These are phyloP conservation scores for Sycobia sp. DNA, from an alignment of 1,140 invertebrate species.

Conservation along the genomic window DNA sequence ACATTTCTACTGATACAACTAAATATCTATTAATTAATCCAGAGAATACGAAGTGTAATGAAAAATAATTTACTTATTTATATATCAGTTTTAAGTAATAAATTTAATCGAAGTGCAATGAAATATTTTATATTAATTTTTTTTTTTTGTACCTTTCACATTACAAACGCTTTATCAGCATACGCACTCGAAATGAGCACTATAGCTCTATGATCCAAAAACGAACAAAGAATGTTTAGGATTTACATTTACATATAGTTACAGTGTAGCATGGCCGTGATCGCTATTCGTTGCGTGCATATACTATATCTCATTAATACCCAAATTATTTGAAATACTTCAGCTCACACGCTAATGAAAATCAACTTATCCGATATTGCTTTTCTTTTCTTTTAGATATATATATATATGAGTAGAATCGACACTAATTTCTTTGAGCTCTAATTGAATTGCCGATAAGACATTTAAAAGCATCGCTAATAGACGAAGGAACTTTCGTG, in stretches of 20 bases:
- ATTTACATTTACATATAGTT: background rate
- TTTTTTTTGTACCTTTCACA: too few relatives aligned
- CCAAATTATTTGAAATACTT: too few relatives aligned
- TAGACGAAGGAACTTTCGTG: too few relatives aligned
- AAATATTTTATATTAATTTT: too few relatives aligned
- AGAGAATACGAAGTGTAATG: too few relatives aligned
- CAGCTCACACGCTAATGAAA: too few relatives aligned
- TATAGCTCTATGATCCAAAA: background rate
- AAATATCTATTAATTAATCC: too few relatives aligned
- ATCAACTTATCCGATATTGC: background rate
- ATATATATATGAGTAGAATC: background rate
- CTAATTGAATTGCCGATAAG: background rate
- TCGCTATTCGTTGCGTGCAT: background rate
- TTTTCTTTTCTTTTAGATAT: background rate
- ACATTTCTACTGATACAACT: too few relatives aligned
- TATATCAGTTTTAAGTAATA: too few relatives aligned
- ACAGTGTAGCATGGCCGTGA: conserved; percentile 25
- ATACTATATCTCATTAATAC: too few relatives aligned
- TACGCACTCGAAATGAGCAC: conserved; percentile 3
- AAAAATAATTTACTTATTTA: too few relatives aligned
- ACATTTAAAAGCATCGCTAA: background rate
- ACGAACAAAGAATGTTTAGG: conserved; percentile 16
- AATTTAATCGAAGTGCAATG: too few relatives aligned
- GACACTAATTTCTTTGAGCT: background rate
- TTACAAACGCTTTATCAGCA: background rate